phyloP scores from a whole-genome alignment of 2,797 vertebrate species.

The Macrochelys suwanniensis region DNA sequence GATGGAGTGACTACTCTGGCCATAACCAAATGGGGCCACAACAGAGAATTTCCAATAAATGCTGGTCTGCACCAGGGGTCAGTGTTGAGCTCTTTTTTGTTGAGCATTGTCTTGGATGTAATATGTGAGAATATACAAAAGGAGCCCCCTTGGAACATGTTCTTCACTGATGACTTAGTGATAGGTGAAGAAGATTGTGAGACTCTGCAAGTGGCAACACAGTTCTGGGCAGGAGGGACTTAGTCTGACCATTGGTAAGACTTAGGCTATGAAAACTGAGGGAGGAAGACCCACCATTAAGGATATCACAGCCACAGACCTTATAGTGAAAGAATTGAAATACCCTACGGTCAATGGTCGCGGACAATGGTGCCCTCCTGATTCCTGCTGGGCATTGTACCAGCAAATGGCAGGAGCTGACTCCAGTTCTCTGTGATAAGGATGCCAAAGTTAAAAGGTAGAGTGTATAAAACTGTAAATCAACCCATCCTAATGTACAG shows the following conservation, averaged over 20 bases:
- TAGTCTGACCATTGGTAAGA: background rate
- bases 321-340: background rate
- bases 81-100: background rate
- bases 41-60: background rate
- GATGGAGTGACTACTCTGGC: background rate
- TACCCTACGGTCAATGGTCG: background rate
- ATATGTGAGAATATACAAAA: background rate
- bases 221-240: background rate
- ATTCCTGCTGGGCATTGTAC: background rate
- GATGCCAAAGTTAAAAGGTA: background rate
- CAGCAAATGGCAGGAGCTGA: background rate
- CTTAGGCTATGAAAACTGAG: background rate
- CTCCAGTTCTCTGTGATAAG: background rate
- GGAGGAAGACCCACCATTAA: background rate
- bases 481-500: background rate
- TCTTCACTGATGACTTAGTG: background rate
- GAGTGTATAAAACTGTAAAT: background rate
- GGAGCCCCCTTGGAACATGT: background rate
- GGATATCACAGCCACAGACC: background rate
- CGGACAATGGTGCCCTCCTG: background rate
- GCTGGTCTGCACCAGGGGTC: background rate
- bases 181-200: background rate
- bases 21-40: background rate
- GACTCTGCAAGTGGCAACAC: background rate
- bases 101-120: background rate